Evolutionary conservation across 2,797 vertebrate genomes (phyloP).

Genomic region (Oreortyx pictus): DNA sequence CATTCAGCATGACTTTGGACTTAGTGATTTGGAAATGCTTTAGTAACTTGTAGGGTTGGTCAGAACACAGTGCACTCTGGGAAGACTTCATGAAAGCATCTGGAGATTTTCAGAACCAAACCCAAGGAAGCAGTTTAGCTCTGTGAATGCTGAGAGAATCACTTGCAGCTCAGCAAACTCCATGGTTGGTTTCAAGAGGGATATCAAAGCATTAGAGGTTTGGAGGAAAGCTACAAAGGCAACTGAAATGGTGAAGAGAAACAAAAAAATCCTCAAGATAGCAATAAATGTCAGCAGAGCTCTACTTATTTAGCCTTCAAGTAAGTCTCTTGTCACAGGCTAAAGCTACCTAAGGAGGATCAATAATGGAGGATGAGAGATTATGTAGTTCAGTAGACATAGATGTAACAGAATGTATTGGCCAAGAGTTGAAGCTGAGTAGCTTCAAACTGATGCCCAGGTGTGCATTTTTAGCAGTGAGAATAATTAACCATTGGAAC

Average conservation of each 20-base stretch:
- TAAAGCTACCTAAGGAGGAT: background rate
- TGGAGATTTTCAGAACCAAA: constrained; percentile 27
- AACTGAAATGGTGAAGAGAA: background rate
- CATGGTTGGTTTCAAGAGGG: background rate
- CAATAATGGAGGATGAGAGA: background rate
- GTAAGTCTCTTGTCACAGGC: background rate
- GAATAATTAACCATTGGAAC: constrained; percentile 45
- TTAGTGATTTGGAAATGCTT: constrained; percentile 27
- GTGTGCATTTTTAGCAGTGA: constrained; percentile 21
- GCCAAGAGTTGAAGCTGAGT: background rate
- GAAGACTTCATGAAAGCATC: background rate
- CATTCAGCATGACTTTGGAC: background rate
- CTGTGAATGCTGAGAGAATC: background rate
- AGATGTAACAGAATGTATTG: background rate
- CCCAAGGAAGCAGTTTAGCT: background rate
- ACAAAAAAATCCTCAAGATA: background rate
- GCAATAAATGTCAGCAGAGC: background rate
- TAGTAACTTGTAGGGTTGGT: background rate
- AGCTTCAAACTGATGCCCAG: constrained; percentile 16
- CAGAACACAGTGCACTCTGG: background rate
- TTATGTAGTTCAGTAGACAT: background rate
- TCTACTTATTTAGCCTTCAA: background rate
- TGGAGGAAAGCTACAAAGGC: background rate
- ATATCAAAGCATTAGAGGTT: background rate
- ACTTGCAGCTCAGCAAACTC: background rate